phyloP scores from a whole-genome alignment of 2,888 invertebrate species.

The Limenitis camilla region DNA sequence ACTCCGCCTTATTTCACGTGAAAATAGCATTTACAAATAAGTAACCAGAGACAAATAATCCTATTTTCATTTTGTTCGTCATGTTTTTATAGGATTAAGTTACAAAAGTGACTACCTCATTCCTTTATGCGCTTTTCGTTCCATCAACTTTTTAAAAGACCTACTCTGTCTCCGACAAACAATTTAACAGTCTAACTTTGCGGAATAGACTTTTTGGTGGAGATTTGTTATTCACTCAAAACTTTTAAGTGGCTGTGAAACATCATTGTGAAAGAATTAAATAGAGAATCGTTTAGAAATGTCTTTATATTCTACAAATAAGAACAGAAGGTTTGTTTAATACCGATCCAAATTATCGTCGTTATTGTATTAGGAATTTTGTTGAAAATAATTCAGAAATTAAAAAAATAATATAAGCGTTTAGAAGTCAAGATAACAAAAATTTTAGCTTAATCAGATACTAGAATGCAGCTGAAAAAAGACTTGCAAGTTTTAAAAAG shows the following conservation, averaged over 20 bases:
- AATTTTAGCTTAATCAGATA: too few species aligned
- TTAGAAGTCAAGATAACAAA: too few species aligned
- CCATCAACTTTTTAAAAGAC: slow-evolving; percentile 56
- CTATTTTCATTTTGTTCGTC: slow-evolving; percentile 25
- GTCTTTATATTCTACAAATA: slow-evolving; percentile 36
- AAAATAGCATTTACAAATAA: slow-evolving; percentile 17
- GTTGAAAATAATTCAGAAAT: too few species aligned
- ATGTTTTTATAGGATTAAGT: slow-evolving; percentile 26
- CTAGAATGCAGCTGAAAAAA: too few species aligned
- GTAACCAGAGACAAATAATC: slow-evolving; percentile 25
- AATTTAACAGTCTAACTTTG: slow-evolving; percentile 68
- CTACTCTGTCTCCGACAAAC: slow-evolving; percentile 58
- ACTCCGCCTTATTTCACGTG: not conserved
- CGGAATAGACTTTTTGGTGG: slow-evolving; percentile 63
- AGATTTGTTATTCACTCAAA: slow-evolving; percentile 73
- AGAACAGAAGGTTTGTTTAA: slow-evolving; percentile 40
- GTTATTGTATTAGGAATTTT: too few species aligned
- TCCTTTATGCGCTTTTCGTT: slow-evolving; percentile 52
- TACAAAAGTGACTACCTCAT: slow-evolving; percentile 31
- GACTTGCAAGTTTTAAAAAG: not conserved
- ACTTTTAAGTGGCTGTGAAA: slow-evolving; percentile 73
- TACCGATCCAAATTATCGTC: too few species aligned
- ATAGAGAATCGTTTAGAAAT: slow-evolving; percentile 39
- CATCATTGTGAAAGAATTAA: slow-evolving; percentile 67
- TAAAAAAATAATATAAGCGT: too few species aligned